Evolutionary conservation across 2,113 vertebrate genomes (phyloP), one percentile per base, ranked within the genome.

Genomic region (Ornithorhynchus anatinus): DNA sequence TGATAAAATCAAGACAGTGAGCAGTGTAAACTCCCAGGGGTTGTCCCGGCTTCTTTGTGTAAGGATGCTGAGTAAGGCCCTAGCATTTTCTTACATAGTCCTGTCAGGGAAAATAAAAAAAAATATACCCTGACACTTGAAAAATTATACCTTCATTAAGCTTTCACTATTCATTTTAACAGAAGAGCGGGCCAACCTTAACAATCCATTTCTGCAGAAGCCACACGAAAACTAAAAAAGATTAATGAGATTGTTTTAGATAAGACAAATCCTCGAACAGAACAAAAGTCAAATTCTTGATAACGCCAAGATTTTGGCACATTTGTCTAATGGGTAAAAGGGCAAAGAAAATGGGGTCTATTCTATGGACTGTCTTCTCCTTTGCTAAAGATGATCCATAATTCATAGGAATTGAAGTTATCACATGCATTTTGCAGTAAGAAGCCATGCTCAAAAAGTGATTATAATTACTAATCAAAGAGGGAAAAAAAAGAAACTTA

Each of bases 71-170:
- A 86, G 32, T 1, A 65, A 8, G 17, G 53, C 17, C 36, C 71
- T 53, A 72, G 6, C 20, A 17, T 12, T 68, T 47, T 45, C 58
- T 77, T 83, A 72, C n/a, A n/a, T 72, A 79, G 71, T 80, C 37
- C 76, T 57, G 27, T 1, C 25, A 29, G 47, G 53, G 48, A 31
- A n/a, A n/a, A n/a, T n/a, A n/a, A n/a, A n/a, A n/a, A n/a, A n/a
- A n/a, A n/a, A n/a, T n/a, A n/a, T n/a, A 42, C 53, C 9, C 40
- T 39, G 27, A 79, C 70, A 32, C 23, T 63, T 40, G 0, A 5
- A 10, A 8, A 51, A 51, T 5, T 75, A 39, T 43, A 50, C 3
- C 8, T 5, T 59, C 15, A 47, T 31, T 67, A 72, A 62, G 65
- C 7, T 25, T 61, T 58, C 32, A 12, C 50, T 27, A 19, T 4